These are phyloP conservation scores for Orthosia gracilis DNA, from an alignment of 2,888 invertebrate genomes.

Conservation along the genomic window DNA sequence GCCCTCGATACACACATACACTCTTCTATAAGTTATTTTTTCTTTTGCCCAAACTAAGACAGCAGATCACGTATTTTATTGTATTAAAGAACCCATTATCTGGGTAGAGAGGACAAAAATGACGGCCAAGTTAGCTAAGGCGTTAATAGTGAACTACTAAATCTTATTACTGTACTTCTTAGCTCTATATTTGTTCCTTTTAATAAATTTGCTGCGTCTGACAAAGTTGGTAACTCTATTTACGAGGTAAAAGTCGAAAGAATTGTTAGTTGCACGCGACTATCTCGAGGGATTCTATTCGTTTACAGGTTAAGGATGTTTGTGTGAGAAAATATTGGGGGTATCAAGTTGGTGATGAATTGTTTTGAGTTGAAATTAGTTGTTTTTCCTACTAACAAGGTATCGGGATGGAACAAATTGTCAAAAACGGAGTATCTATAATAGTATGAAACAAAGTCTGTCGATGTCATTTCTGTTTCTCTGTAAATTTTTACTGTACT, in stretches of 20 bases:
- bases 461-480: too few relatives aligned
- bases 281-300: slow-evolving; percentile 45
- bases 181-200: slow-evolving; percentile 61
- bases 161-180: slow-evolving; percentile 60
- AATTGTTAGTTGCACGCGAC: slow-evolving; percentile 60
- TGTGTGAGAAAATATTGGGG: slow-evolving; percentile 8
- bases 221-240: slow-evolving; percentile 63
- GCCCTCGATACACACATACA: neutral
- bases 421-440: too few relatives aligned
- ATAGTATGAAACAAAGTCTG: too few relatives aligned
- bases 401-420: neutral
- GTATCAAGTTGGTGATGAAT: neutral
- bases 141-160: slow-evolving; percentile 62
- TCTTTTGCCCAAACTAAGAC: slow-evolving; percentile 18
- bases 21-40: neutral
- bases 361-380: slow-evolving; percentile 16
- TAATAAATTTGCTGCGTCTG: slow-evolving; percentile 63
- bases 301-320: slow-evolving; percentile 41
- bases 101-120: slow-evolving; percentile 52
- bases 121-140: slow-evolving; percentile 50
- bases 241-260: slow-evolving; percentile 61
- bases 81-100: slow-evolving; percentile 42
- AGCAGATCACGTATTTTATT: slow-evolving; percentile 39
- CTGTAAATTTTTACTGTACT: too few relatives aligned
- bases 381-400: neutral